These are phyloP conservation scores for Leptinotarsa tumamoca DNA, from an alignment of 2,888 invertebrate species.

Conservation along the genomic window DNA sequence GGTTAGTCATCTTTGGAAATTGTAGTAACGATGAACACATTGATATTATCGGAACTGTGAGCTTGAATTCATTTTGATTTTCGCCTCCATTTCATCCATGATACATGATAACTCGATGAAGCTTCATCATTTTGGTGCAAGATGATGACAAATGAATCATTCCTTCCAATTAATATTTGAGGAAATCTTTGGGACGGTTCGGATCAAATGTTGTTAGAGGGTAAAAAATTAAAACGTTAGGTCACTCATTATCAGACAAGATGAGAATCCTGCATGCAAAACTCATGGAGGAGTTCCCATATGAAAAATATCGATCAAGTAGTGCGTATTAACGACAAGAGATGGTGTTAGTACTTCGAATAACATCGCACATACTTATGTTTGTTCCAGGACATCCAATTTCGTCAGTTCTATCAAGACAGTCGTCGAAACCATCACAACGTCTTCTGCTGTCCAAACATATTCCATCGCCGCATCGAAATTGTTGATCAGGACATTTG, in stretches of 20 bases:
- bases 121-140: no score
- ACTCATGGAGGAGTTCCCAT: neutral
- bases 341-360: neutral
- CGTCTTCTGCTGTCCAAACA: slow-evolving; percentile 68
- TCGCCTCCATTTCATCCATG: neutral
- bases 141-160: no score
- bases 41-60: no score
- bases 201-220: neutral
- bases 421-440: slow-evolving; percentile 70
- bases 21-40: no score
- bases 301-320: neutral
- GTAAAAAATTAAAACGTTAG: neutral
- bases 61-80: neutral
- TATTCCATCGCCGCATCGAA: slow-evolving; percentile 56
- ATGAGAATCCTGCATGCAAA: neutral
- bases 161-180: no score
- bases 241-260: neutral
- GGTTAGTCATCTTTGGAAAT: no score
- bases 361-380: slow-evolving; percentile 10
- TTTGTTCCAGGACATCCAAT: slow-evolving; percentile 62
- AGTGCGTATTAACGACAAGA: neutral
- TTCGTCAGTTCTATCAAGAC: slow-evolving; percentile 73
- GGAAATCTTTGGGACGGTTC: no score
- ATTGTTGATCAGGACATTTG: slow-evolving; percentile 45
- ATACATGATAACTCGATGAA: no score